Evolutionary conservation across 2,888 invertebrate species (phyloP).

Genomic region (Chloromyia formosa): DNA sequence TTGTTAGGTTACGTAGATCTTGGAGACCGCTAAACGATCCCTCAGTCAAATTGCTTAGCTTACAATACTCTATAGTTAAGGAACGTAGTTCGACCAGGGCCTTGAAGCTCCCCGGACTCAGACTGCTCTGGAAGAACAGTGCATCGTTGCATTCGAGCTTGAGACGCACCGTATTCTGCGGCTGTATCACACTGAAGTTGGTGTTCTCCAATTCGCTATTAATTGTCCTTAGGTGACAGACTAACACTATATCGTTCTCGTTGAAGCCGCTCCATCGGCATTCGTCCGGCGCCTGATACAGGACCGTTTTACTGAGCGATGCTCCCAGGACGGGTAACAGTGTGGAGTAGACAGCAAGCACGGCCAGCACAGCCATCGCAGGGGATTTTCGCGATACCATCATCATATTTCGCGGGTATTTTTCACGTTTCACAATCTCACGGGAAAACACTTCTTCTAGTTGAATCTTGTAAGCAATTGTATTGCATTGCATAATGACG

Average conservation of each 20-base stretch:
- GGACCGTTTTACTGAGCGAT: constrained; percentile 62
- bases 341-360: constrained; percentile 43
- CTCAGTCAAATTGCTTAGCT: constrained; percentile 83
- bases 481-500: constrained; percentile 26
- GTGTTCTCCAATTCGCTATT: constrained; percentile 89
- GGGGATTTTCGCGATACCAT: neutral
- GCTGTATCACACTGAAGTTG: constrained; percentile 86
- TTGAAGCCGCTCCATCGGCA: constrained; percentile 67
- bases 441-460: constrained; percentile 17
- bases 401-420: constrained; percentile 14
- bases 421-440: constrained; percentile 29
- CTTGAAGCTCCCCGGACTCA: constrained; percentile 81
- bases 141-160: constrained; percentile 83
- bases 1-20: constrained; percentile 84
- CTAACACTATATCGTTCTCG: constrained; percentile 73
- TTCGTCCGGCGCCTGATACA: constrained; percentile 85
- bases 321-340: constrained; percentile 59
- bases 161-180: constrained; percentile 82
- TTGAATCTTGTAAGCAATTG: constrained; percentile 5
- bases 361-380: constrained; percentile 39
- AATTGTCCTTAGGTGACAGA: constrained; percentile 82
- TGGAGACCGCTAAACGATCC: constrained; percentile 82
- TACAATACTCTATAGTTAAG: constrained; percentile 86
- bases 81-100: constrained; percentile 83
- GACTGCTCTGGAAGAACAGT: constrained; percentile 80